A percentile compares a stretch with the other conserved stretches of the same genome.
Conservation (phyloP, 2,888 invertebrate genomes). For the Pollenia amentaria region DNA sequence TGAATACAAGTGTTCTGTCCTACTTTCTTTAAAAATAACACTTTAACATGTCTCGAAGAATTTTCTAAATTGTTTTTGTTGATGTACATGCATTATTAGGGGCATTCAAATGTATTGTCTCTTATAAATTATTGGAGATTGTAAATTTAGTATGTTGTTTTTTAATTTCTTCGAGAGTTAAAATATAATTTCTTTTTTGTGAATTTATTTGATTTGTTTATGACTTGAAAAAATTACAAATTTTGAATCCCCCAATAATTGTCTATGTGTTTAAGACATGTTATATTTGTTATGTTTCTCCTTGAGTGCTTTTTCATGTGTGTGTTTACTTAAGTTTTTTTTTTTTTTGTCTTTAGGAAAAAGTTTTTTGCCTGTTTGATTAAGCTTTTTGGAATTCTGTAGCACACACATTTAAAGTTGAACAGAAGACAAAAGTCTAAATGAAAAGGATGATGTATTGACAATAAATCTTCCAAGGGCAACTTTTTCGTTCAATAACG, state of each 20-base stretch:
- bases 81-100: background rate
- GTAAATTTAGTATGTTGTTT: too few relatives aligned
- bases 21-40: slow-evolving; percentile 9
- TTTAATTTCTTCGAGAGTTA: too few relatives aligned
- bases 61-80: too few relatives aligned
- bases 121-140: too few relatives aligned
- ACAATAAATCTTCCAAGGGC: too few relatives aligned
- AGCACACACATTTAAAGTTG: too few relatives aligned
- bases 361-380: slow-evolving; percentile 43
- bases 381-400: slow-evolving; percentile 39
- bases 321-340: background rate
- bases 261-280: background rate
- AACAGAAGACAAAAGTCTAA: too few relatives aligned
- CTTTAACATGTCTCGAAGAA: slow-evolving; percentile 27
- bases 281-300: background rate
- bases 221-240: too few relatives aligned
- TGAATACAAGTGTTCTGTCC: background rate
- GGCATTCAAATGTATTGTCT: background rate
- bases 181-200: too few relatives aligned
- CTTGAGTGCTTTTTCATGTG: slow-evolving; percentile 32
- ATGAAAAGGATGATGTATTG: too few relatives aligned
- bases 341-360: background rate
- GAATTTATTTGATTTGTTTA: too few relatives aligned
- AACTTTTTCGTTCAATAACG: too few relatives aligned
- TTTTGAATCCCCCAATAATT: background rate